Percentiles rank a stretch among this genome's conserved stretches.
Evolutionary conservation across 2,888 invertebrate species (phyloP).

Genomic region (Seira ritae): DNA sequence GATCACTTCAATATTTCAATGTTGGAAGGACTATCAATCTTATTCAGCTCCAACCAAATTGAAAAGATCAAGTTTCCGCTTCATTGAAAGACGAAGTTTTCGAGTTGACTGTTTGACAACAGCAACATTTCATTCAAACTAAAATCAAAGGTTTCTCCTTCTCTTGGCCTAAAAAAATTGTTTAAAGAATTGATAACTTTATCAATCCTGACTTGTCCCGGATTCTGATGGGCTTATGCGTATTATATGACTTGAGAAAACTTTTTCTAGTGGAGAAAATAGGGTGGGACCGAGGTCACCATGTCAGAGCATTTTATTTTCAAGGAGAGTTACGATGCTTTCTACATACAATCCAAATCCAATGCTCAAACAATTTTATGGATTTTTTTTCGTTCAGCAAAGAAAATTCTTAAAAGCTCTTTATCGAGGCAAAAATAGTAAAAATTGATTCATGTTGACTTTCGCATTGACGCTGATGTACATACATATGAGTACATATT

Average conservation of each 20-base stretch:
- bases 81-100: neutral
- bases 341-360: no score
- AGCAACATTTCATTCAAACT: no score
- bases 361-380: neutral
- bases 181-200: neutral
- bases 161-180: no score
- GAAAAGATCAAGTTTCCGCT: neutral
- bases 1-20: no score
- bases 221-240: neutral
- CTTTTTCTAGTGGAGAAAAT: neutral
- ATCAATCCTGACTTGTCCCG: neutral
- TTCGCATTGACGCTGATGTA: neutral
- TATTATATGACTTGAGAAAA: neutral
- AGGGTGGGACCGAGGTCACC: neutral
- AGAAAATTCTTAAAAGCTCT: neutral
- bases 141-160: neutral
- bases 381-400: slow-evolving; percentile 2
- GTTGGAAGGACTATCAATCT: no score
- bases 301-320: neutral
- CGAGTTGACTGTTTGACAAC: neutral
- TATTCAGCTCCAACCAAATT: no score
- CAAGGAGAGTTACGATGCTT: no score
- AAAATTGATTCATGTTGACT: slow-evolving; percentile 9
- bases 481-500: neutral
- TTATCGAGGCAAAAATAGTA: neutral